Base-by-base conservation (phyloP, 2,888 invertebrate species). In the Dolichomitus sp. region DNA sequence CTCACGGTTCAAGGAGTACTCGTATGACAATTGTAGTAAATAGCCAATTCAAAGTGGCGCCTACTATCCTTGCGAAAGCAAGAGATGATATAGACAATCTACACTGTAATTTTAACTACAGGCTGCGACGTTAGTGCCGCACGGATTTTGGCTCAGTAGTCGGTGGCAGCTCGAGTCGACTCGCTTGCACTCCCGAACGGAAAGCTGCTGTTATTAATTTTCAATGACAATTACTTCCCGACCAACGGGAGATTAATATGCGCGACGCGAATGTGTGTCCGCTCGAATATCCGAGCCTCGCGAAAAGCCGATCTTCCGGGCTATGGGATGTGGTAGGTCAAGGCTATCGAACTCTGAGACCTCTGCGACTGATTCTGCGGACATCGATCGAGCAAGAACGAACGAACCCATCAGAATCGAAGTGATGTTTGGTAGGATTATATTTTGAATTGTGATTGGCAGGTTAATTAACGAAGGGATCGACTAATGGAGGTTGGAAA, bases 271-370 rank as follows among this genome's bases (percentile, higher is more conserved):
- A 45, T 33, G 6, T 65, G 50, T 48, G 54, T 63, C 57, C 63
- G 59, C 33, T 63, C 45, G 74, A 72, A 65, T 42, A 74, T 50
- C 52, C 45, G 77, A 74, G 80, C 45, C 66, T 76, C 69, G 69
- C 42, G n/a, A 63, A 61, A 52, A 80, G 61, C 54, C 75, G 59
- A 65, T 81, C 66, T 73, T 79, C 23, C 69, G 87, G 89, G 91
- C 88, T 87, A 92, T 93, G 92, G 93, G 92, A 92, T 92, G 91
- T 86, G 89, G 90, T 86, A 90, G 89, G 83, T 92, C 92, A 80
- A 88, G 87, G 69, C 70, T 82, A 76, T 73, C 69, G 78, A 74
- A 82, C 65, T 50, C 84, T 77, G 77, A 87, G 75, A 82, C 84
- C 69, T 70, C 74, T 72, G 74, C 79, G 63, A 68, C 54, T 50